Evolutionary conservation across 1,140 invertebrate genomes (phyloP).

Genomic region (Frieseomelitta varia): DNA sequence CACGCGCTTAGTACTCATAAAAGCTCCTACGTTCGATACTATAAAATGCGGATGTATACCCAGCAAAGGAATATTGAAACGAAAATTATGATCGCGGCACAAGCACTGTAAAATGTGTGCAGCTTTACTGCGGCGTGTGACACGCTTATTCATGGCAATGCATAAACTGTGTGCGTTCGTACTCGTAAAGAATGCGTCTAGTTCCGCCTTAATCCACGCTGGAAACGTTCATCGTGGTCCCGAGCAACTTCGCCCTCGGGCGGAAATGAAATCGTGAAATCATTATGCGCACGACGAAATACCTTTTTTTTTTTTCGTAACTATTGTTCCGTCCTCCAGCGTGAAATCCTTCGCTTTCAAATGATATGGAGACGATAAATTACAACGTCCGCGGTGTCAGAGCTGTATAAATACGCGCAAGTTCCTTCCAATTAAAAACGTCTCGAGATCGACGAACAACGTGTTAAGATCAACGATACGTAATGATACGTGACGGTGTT

Average conservation of each 20-base stretch:
- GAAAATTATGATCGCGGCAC: conserved; percentile 12
- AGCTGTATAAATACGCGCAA: background rate
- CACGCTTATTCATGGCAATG: conserved; percentile 31
- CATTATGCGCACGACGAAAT: background rate
- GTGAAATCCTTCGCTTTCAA: background rate
- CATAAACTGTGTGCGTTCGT: conserved; percentile 27
- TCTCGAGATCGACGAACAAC: no score
- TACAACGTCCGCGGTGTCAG: background rate
- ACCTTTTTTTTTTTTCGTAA: background rate
- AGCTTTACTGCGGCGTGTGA: background rate
- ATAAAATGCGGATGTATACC: background rate
- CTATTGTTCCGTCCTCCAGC: background rate
- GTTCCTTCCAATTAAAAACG: background rate
- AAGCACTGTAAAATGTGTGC: conserved; percentile 9
- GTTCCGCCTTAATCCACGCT: conserved; percentile 9
- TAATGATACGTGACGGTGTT: no score
- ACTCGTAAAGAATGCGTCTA: conserved; percentile 16
- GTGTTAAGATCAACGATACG: no score
- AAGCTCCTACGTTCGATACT: background rate
- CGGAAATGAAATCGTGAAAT: conserved; percentile 32
- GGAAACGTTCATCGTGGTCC: background rate
- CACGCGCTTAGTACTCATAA: background rate
- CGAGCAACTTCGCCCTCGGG: background rate
- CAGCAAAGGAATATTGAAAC: conserved; percentile 24
- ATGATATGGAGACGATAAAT: background rate